Evolutionary conservation across 92 coral and sea anemone species (phyloP).

Genomic region (Umimayanthus chanpuru): DNA sequence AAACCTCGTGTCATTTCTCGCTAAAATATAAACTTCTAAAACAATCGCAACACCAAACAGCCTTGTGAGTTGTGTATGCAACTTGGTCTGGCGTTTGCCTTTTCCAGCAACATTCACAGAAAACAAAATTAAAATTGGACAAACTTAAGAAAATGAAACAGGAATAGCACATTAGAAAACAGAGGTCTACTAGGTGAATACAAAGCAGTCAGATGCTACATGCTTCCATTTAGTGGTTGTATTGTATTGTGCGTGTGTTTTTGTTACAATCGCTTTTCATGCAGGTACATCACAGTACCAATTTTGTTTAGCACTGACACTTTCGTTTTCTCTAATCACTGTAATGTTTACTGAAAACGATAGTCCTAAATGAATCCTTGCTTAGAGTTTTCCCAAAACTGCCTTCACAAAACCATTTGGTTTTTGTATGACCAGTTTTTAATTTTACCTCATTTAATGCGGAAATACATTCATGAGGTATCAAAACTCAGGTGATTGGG

Average conservation of each 20-base stretch:
- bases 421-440: too few species aligned
- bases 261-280: not conserved
- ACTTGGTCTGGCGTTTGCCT: not conserved
- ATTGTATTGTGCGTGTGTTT: not conserved
- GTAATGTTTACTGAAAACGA: not conserved
- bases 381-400: too few species aligned
- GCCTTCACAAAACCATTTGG: too few species aligned
- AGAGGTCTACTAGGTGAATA: not conserved
- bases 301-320: not conserved
- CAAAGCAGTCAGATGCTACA: not conserved
- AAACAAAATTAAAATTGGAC: not conserved
- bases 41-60: not conserved
- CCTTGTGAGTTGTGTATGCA: not conserved
- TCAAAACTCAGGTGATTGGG: not conserved
- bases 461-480: not conserved
- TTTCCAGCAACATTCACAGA: not conserved
- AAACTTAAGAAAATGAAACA: not conserved
- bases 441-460: not conserved
- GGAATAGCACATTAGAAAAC: not conserved
- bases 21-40: too few species aligned
- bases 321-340: not conserved
- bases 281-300: not conserved
- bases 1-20: not conserved
- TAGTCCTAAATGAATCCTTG: not conserved
- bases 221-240: not conserved